These are phyloP conservation scores for Drosophila putrida DNA, from an alignment of 2,888 invertebrate species.

Conservation along the genomic window DNA sequence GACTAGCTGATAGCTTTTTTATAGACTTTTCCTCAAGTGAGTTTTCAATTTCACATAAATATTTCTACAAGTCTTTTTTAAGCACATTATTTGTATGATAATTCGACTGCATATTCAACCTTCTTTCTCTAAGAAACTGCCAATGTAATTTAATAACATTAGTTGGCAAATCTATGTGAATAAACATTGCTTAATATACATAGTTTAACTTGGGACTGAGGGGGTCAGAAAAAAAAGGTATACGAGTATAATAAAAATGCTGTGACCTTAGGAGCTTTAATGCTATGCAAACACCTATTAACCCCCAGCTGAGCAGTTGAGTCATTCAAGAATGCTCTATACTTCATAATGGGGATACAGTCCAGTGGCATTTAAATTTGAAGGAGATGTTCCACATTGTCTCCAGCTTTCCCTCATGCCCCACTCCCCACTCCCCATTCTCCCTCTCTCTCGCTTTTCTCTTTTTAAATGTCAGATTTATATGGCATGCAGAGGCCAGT, in stretches of 20 bases:
- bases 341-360: slow-evolving; percentile 35
- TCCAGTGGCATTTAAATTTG: slow-evolving; percentile 51
- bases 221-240: not conserved
- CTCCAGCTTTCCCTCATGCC: not conserved
- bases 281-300: slow-evolving; percentile 19
- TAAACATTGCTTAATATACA: slow-evolving; percentile 12
- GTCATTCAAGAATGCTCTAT: slow-evolving; percentile 17
- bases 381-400: slow-evolving; percentile 33
- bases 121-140: not conserved
- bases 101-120: not conserved
- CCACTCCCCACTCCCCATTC: not conserved
- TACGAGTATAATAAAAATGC: slow-evolving; percentile 11
- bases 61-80: too few species aligned
- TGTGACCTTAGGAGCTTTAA: slow-evolving; percentile 28
- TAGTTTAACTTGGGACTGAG: slow-evolving; percentile 10
- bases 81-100: too few species aligned
- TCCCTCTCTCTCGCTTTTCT: slow-evolving; percentile 5
- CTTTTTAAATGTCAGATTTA: slow-evolving; percentile 67
- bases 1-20: too few species aligned
- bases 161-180: slow-evolving; percentile 17
- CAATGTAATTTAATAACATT: slow-evolving; percentile 11
- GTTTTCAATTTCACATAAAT: too few species aligned
- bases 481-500: slow-evolving; percentile 52
- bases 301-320: slow-evolving; percentile 13
- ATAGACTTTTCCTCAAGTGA: too few species aligned